Conservation (phyloP, 2,797 vertebrate species). For the Brachyrhaphis roseni region DNA sequence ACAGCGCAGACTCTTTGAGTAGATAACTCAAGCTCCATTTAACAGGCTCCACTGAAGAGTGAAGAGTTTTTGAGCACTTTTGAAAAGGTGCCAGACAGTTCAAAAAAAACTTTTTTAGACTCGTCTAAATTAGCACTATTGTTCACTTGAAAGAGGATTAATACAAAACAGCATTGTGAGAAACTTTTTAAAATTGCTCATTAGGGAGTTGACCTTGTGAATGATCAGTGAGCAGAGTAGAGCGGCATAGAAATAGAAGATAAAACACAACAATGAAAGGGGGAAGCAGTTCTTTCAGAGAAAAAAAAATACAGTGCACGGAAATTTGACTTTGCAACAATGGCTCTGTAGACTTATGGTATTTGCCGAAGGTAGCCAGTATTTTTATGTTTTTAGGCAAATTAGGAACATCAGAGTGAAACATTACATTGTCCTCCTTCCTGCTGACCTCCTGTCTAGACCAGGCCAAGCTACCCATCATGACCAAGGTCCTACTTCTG, state of each 20-base stretch:
- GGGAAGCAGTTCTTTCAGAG: background rate
- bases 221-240: background rate
- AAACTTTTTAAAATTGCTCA: constrained; percentile 15
- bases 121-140: constrained; percentile 29
- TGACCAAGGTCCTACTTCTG: constrained; percentile 72
- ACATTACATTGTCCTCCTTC: constrained; percentile 25
- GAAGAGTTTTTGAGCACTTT: background rate
- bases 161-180: constrained; percentile 2
- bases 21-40: background rate
- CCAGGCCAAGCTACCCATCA: constrained; percentile 50
- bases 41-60: background rate
- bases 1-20: background rate
- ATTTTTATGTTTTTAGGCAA: constrained; percentile 17
- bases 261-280: constrained; percentile 1
- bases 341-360: background rate
- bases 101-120: constrained; percentile 1
- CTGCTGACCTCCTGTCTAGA: constrained; percentile 49
- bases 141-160: constrained; percentile 33
- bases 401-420: constrained; percentile 28
- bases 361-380: constrained; percentile 3
- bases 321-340: constrained; percentile 8
- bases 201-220: constrained; percentile 10
- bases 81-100: constrained; percentile 8
- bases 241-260: background rate
- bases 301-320: background rate